A percentile compares a stretch with the other conserved stretches of the same genome.
Conservation (phyloP, 2,113 vertebrate genomes). For the Arizona elegans region DNA sequence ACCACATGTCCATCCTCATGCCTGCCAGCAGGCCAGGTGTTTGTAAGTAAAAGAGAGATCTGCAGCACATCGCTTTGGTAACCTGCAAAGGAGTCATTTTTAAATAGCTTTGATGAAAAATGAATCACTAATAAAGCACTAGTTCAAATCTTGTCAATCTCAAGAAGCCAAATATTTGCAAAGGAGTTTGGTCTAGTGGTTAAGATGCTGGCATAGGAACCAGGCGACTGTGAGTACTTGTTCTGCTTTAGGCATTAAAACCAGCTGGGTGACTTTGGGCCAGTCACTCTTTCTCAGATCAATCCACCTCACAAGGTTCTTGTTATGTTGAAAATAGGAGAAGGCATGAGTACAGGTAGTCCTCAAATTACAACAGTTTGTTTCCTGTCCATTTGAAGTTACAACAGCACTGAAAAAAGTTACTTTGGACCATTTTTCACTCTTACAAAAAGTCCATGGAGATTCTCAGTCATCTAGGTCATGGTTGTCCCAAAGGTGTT, state of each 20-base stretch:
- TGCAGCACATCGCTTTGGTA: background rate
- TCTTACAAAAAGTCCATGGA: background rate
- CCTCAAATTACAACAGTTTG: background rate
- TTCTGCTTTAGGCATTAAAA: background rate
- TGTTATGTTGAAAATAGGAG: background rate
- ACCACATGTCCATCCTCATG: background rate
- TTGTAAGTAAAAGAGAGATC: background rate
- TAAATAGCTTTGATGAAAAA: background rate
- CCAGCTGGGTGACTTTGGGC: background rate
- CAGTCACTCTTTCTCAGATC: background rate
- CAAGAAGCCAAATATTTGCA: background rate
- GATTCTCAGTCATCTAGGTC: no score
- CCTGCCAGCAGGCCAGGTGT: background rate
- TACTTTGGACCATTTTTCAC: background rate
- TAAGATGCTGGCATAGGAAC: background rate
- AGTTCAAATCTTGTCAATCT: background rate
- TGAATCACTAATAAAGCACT: background rate
- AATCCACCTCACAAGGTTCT: background rate
- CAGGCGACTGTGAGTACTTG: background rate
- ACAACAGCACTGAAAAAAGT: background rate
- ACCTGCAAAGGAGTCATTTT: background rate
- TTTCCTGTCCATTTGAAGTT: background rate
- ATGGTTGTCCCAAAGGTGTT: no score
- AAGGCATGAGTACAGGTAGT: background rate
- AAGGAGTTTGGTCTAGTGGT: background rate